phyloP scores from a whole-genome alignment of 2,113 vertebrate species.

The Oryctolagus cuniculus region mOryCun1.1 NC_091440.1:99154001-99154500 shows the following conservation, averaged over 20 bases:
- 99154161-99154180: not conserved
- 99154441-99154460: not conserved
- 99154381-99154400: too few relatives aligned
- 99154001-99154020: not conserved
- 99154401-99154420: constrained; percentile 6
- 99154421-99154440: not conserved
- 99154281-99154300: too few relatives aligned
- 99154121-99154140: not conserved
- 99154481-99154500: not conserved
- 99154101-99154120: not conserved
- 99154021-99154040: not conserved
- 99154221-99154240: not conserved
- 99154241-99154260: too few relatives aligned
- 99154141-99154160: not conserved
- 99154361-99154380: too few relatives aligned
- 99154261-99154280: too few relatives aligned
- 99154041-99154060: not conserved
- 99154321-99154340: too few relatives aligned
- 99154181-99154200: not conserved
- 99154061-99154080: not conserved
- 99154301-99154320: too few relatives aligned
- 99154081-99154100: not conserved
- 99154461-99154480: not conserved
- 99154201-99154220: not conserved
- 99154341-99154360: too few relatives aligned